Evolutionary conservation across 1,140 invertebrate species (phyloP).

Genomic region (Heliconius hermathena): DNA sequence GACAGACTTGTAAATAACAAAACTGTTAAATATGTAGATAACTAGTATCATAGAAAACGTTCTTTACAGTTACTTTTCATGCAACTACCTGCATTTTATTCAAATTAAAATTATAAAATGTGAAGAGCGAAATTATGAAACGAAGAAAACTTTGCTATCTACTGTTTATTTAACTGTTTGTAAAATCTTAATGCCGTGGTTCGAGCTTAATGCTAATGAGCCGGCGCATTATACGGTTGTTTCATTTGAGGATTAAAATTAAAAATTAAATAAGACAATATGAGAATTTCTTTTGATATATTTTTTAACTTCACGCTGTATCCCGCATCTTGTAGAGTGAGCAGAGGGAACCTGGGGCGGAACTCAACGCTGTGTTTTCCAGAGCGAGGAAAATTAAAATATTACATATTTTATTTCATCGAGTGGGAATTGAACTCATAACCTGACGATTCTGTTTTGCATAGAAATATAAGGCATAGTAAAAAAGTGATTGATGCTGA

Average conservation of each 20-base stretch:
- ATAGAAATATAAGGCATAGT: too few species aligned
- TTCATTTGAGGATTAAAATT: constrained; percentile 9
- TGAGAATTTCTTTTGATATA: neutral
- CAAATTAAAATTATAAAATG: constrained; percentile 9
- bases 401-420: too few species aligned
- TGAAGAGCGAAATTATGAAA: neutral
- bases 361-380: too few species aligned
- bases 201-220: constrained; percentile 31
- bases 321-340: too few species aligned
- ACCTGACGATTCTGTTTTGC: too few species aligned
- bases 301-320: neutral
- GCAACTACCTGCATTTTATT: neutral
- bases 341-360: too few species aligned
- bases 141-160: constrained; percentile 21
- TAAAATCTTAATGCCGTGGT: constrained; percentile 27
- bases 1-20: too few species aligned
- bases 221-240: constrained; percentile 26
- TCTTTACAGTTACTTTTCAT: neutral
- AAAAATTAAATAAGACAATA: constrained; percentile 16
- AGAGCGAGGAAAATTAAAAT: too few species aligned
- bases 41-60: neutral
- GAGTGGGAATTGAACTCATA: too few species aligned
- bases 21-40: neutral
- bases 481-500: too few species aligned
- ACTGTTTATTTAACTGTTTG: constrained; percentile 22